Percentiles rank a stretch among this genome's conserved stretches.
Conservation (phyloP, 2,797 vertebrate species). For the Pseudochirops cupreus region DNA sequence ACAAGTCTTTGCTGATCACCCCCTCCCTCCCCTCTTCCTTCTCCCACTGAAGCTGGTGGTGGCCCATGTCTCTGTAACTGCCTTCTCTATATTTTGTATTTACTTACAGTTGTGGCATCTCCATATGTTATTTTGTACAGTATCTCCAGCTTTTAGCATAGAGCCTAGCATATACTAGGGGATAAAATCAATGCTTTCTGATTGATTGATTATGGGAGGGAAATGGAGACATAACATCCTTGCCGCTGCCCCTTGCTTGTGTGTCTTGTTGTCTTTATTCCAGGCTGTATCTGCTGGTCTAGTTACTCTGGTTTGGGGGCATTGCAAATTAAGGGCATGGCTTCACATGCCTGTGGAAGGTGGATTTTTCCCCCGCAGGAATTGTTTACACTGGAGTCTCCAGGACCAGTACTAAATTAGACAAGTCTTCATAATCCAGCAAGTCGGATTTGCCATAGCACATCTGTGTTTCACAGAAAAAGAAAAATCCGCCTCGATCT, state of each 20-base stretch:
- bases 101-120: background rate
- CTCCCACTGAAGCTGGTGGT: background rate
- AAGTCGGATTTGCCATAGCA: background rate
- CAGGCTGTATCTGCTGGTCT: background rate
- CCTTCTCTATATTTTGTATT: background rate
- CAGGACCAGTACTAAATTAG: background rate
- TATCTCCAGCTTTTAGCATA: background rate
- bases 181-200: background rate
- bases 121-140: background rate
- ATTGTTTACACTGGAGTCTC: background rate
- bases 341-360: background rate
- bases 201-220: background rate
- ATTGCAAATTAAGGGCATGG: background rate
- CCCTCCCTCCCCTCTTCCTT: background rate
- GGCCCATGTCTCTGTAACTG: background rate
- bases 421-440: background rate
- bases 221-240: background rate
- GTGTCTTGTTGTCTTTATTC: background rate
- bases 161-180: background rate
- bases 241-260: background rate
- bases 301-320: background rate
- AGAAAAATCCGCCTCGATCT: background rate
- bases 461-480: background rate
- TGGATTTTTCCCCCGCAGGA: background rate
- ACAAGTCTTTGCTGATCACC: background rate